Conservation (phyloP, 2,113 vertebrate species). For the Alouatta palliata region DNA sequence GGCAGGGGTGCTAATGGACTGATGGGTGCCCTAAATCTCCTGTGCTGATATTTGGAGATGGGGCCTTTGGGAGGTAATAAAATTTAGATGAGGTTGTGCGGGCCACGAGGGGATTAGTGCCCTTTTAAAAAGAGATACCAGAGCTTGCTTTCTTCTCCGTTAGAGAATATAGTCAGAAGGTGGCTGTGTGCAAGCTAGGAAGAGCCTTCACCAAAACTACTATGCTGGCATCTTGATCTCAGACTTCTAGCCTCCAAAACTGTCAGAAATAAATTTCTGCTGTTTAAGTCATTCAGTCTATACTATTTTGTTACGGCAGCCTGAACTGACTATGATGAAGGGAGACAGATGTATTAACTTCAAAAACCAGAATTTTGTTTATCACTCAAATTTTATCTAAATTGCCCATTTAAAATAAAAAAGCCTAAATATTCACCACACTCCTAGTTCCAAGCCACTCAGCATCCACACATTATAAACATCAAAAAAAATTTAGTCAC, state of each 20-base stretch:
- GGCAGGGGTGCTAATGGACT: neutral
- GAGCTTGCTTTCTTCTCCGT: neutral
- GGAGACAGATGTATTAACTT: neutral
- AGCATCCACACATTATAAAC: neutral
- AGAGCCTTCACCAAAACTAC: neutral
- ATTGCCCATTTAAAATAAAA: slow-evolving; percentile 26
- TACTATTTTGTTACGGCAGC: neutral
- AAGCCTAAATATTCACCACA: neutral
- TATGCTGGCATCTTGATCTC: neutral
- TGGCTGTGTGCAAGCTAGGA: neutral
- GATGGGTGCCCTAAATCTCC: neutral
- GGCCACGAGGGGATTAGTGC: neutral
- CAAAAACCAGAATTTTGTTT: neutral
- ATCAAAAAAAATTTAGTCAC: neutral
- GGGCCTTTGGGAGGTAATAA: neutral
- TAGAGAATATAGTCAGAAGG: neutral
- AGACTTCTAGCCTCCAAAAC: neutral
- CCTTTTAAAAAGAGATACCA: neutral
- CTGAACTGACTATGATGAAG: neutral
- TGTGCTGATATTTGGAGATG: neutral
- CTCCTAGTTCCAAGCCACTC: neutral
- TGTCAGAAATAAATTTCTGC: neutral
- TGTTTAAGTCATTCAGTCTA: neutral
- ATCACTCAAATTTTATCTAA: slow-evolving; percentile 11
- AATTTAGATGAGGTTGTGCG: neutral